These are phyloP conservation scores for Stenopsyche tienmushanensis DNA, from an alignment of 1,140 invertebrate genomes.

Conservation along the genomic window DNA sequence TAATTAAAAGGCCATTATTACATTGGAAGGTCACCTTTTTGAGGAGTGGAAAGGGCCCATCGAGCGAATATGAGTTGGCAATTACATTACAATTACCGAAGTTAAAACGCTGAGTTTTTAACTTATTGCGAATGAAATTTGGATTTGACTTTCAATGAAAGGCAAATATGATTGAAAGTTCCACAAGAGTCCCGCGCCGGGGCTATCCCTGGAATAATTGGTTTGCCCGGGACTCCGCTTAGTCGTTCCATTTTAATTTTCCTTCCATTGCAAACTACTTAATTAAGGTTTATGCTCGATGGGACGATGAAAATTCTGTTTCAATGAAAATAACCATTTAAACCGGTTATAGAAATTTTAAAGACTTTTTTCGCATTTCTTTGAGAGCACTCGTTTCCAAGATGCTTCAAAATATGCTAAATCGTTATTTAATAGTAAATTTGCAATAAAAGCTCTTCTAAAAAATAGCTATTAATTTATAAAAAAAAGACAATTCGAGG, in stretches of 20 bases:
- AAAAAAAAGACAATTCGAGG: no score
- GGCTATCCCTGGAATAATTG: not conserved
- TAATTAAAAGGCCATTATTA: no score
- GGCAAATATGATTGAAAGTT: slow-evolving; percentile 11
- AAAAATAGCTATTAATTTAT: no score
- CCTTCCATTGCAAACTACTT: not conserved
- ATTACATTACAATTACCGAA: not conserved
- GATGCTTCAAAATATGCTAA: no score
- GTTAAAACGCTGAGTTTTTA: slow-evolving; percentile 2
- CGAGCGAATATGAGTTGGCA: not conserved
- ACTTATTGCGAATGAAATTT: not conserved
- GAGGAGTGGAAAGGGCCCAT: not conserved
- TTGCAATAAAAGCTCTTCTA: no score
- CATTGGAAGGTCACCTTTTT: no score
- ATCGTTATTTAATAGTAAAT: no score
- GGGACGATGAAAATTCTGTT: no score
- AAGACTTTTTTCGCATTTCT: no score
- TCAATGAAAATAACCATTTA: not conserved
- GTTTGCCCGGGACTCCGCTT: not conserved
- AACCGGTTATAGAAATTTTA: not conserved
- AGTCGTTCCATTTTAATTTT: slow-evolving; percentile 7
- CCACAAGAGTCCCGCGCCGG: not conserved
- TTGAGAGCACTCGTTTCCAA: no score
- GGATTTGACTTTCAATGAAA: not conserved
- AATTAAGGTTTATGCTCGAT: slow-evolving; percentile 3